A percentile compares a stretch with the other conserved stretches of the same genome.
Conservation (phyloP, 2,797 vertebrate species). For the Delichon dasypus region DNA sequence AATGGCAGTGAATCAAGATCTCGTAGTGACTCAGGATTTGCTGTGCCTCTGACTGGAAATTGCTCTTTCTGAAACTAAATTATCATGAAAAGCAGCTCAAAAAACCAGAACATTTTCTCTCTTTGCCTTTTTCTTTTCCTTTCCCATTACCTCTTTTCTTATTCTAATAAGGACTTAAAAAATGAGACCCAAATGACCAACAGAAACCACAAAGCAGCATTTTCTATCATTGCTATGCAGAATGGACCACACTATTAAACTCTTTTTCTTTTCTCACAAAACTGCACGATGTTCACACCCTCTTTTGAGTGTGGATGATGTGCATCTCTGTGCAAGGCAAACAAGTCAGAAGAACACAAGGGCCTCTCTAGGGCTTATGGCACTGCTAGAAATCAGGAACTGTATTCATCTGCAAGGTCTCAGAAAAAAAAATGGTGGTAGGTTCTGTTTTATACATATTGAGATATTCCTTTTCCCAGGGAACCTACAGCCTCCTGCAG, state of each 20-base stretch:
- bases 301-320: background rate
- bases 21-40: background rate
- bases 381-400: background rate
- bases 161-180: background rate
- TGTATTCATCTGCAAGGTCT: background rate
- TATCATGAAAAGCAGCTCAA: background rate
- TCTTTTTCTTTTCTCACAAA: background rate
- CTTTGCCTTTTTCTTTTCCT: background rate
- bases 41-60: background rate
- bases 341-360: background rate
- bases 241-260: background rate
- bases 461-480: background rate
- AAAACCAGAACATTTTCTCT: background rate
- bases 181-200: background rate
- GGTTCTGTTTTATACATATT: background rate
- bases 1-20: background rate
- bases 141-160: background rate
- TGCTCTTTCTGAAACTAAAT: background rate
- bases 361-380: background rate
- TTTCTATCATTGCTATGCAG: background rate
- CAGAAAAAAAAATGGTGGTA: background rate
- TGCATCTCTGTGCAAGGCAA: background rate
- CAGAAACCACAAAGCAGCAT: background rate
- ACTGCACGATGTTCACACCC: background rate
- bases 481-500: background rate